These are phyloP conservation scores for fruit fly (Drosophila melanogaster) DNA, from an alignment of 1,140 invertebrate genomes.

Conservation along the genomic window DNA sequence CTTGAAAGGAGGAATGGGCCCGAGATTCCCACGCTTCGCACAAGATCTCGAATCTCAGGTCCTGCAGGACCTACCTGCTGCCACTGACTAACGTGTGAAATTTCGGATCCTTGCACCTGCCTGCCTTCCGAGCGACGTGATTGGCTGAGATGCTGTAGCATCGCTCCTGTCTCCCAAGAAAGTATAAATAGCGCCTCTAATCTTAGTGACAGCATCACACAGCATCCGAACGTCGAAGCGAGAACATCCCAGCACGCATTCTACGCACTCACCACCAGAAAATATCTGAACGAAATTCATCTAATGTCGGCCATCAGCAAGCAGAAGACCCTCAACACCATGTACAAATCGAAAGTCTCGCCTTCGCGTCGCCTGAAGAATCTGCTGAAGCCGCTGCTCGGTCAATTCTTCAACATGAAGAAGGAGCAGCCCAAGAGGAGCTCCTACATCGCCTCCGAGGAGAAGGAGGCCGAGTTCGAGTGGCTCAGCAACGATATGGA, in stretches of 20 bases:
- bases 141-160: constrained; percentile 73
- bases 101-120: constrained; percentile 70
- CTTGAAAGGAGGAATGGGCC: constrained; percentile 28
- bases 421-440: constrained; percentile 69
- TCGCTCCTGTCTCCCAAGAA: constrained; percentile 20
- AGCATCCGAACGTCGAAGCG: constrained; percentile 41
- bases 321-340: constrained; percentile 54
- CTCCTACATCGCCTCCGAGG: constrained; percentile 84
- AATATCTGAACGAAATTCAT: constrained; percentile 17
- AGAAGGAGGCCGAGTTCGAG: constrained; percentile 79
- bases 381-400: constrained; percentile 68
- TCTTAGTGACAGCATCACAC: constrained; percentile 57
- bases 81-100: constrained; percentile 72
- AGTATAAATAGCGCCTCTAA: constrained; percentile 71
- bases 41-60: constrained; percentile 43
- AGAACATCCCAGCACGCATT: constrained; percentile 45
- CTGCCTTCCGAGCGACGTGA: constrained; percentile 33
- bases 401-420: constrained; percentile 67
- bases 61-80: constrained; percentile 66
- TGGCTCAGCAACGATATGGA: constrained; percentile 84
- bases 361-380: constrained; percentile 74
- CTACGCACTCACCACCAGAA: constrained; percentile 1
- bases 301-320: constrained; percentile 63
- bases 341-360: constrained; percentile 79
- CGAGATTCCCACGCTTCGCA: constrained; percentile 75